Conservation (phyloP, 2,113 vertebrate species). For the Dasypus novemcinctus region DNA sequence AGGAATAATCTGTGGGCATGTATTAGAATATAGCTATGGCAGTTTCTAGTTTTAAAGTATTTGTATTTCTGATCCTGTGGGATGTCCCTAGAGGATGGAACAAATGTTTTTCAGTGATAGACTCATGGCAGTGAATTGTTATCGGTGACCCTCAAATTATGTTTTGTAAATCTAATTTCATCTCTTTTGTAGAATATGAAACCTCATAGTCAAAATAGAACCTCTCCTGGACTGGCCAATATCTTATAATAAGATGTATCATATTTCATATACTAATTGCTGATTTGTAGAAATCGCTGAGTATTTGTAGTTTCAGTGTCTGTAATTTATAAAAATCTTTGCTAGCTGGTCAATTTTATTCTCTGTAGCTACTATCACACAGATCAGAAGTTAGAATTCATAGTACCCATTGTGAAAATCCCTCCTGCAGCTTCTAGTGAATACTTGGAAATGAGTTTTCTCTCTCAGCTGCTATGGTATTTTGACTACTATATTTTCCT, state of each 20-base stretch:
- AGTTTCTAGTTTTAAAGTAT: background rate
- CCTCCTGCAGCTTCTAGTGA: background rate
- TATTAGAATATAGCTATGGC: accelerated
- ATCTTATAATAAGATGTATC: background rate
- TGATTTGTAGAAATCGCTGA: background rate
- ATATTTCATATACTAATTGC: background rate
- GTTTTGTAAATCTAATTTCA: background rate
- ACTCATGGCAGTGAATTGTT: background rate
- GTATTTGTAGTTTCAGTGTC: background rate
- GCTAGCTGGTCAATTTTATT: constrained; percentile 6
- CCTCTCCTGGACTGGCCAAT: background rate
- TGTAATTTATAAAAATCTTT: background rate
- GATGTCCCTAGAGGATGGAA: background rate
- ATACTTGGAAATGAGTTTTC: background rate
- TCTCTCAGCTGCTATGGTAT: background rate
- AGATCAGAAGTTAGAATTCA: background rate
- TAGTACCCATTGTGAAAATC: background rate
- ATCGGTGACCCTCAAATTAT: background rate
- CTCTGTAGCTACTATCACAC: background rate
- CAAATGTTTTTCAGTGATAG: background rate
- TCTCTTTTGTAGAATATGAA: background rate
- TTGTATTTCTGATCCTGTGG: background rate
- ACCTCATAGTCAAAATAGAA: background rate
- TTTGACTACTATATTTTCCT: constrained; percentile 22
- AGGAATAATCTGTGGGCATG: background rate